A percentile compares a stretch with the other conserved stretches of the same genome.
phyloP scores from a whole-genome alignment of 1,140 invertebrate species.

The Brachionus rubens region DNA sequence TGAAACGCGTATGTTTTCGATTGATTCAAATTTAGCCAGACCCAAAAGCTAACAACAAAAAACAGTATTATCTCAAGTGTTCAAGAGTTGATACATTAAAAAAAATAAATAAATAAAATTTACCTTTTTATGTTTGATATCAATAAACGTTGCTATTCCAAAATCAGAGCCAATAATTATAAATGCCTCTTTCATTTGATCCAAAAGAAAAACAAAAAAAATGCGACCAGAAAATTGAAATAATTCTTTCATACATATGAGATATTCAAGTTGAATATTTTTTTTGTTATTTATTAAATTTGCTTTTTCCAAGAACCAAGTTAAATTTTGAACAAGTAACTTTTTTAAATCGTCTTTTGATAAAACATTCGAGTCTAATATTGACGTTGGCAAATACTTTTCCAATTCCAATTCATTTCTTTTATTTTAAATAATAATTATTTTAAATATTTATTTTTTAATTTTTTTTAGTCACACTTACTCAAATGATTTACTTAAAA shows the following conservation, averaged over 20 bases:
- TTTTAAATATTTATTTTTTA: neutral
- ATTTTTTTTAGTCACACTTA: neutral
- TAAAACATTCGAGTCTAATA: conserved; percentile 20
- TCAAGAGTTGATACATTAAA: neutral
- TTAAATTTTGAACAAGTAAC: conserved; percentile 11
- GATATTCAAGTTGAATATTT: conserved; percentile 36
- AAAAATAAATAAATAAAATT: neutral
- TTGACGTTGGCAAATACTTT: conserved; percentile 4
- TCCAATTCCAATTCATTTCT: neutral
- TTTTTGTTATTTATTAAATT: conserved; percentile 18
- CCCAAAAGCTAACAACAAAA: neutral
- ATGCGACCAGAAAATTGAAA: conserved; percentile 40
- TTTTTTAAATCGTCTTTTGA: conserved; percentile 23
- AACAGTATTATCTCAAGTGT: neutral
- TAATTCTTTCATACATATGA: conserved; percentile 24
- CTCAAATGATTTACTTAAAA: neutral
- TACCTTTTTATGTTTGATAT: conserved; percentile 22
- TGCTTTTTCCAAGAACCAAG: conserved; percentile 39
- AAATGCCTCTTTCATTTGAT: conserved; percentile 44
- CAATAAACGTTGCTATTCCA: conserved; percentile 36
- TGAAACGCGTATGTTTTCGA: conserved; percentile 41
- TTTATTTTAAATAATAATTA: neutral
- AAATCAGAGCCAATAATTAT: conserved; percentile 37
- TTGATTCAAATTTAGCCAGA: conserved; percentile 29
- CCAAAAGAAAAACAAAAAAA: conserved; percentile 42